These are phyloP conservation scores for Coregonus suidteri DNA, from an alignment of 2,797 vertebrate genomes.

Conservation along the genomic window DNA sequence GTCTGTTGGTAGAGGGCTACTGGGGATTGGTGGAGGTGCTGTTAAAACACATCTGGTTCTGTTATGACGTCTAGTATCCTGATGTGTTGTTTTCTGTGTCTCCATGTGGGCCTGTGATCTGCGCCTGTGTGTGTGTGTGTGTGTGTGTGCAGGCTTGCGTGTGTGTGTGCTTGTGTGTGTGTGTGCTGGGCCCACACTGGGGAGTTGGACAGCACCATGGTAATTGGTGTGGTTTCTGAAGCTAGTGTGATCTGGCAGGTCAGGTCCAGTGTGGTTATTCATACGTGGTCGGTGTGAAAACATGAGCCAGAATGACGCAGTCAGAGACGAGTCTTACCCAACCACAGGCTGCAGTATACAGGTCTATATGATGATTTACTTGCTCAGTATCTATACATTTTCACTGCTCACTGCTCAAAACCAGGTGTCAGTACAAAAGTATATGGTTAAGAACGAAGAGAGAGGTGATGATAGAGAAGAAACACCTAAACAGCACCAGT, in stretches of 20 bases:
- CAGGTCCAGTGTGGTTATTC: slow-evolving; percentile 10
- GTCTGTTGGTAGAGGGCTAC: background rate
- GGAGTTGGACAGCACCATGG: slow-evolving; percentile 7
- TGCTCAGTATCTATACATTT: background rate
- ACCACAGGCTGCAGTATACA: background rate
- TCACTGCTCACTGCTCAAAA: background rate
- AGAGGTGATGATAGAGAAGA: background rate
- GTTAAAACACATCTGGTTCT: background rate
- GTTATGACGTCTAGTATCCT: background rate
- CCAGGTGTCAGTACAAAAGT: background rate
- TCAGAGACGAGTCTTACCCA: background rate
- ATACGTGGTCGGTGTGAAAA: background rate
- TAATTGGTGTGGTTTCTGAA: slow-evolving; percentile 19
- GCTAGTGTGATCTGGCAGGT: slow-evolving; percentile 5
- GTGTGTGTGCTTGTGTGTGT: background rate
- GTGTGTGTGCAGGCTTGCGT: no score
- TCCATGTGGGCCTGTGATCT: background rate
- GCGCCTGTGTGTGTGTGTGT: background rate
- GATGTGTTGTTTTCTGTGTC: background rate
- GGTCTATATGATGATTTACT: background rate
- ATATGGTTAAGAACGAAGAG: background rate
- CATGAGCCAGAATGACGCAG: slow-evolving; percentile 8
- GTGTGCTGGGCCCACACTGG: slow-evolving; percentile 5
- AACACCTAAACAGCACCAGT: background rate
- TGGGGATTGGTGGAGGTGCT: background rate